Evolutionary conservation across 1,140 invertebrate genomes (phyloP).

Genomic region (Drosophila athabasca): DNA sequence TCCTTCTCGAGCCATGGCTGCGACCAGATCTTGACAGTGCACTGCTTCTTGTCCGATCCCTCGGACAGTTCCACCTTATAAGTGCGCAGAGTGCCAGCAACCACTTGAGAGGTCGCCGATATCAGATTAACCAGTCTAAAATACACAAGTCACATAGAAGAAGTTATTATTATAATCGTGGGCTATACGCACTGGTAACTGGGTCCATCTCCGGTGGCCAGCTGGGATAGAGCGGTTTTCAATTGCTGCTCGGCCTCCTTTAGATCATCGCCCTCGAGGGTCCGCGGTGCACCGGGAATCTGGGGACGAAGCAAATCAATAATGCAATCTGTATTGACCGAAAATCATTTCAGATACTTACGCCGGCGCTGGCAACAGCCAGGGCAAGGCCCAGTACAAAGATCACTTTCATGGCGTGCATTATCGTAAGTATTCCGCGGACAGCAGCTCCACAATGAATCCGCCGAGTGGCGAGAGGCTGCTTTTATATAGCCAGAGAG

Average conservation of each 20-base stretch:
- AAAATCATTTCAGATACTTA: constrained; percentile 1
- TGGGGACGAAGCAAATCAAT: background rate
- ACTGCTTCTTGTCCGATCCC: constrained; percentile 41
- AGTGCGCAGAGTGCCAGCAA: constrained; percentile 52
- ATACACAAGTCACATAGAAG: too few relatives aligned
- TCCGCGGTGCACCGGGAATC: constrained; percentile 4
- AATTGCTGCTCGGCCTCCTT: constrained; percentile 12
- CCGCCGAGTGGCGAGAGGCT: background rate
- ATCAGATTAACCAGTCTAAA: constrained; percentile 55
- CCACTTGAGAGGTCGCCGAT: constrained; percentile 58
- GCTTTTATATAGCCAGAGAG: constrained; percentile 30
- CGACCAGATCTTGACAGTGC: constrained; percentile 57
- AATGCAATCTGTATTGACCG: background rate
- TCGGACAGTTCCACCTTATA: constrained; percentile 57
- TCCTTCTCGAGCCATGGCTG: constrained; percentile 51
- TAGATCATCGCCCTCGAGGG: background rate
- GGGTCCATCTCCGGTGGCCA: constrained; percentile 26
- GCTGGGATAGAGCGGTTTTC: constrained; percentile 6
- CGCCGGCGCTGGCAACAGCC: background rate
- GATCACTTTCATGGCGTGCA: constrained; percentile 32
- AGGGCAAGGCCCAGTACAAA: constrained; percentile 26
- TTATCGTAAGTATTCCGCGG: constrained; percentile 27
- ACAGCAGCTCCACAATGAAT: constrained; percentile 13
- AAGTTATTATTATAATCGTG: background rate
- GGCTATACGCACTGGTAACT: constrained; percentile 24